Evolutionary conservation across 2,888 invertebrate species (phyloP), one percentile per base, ranked within the genome.

Genomic region (Melieria omissa): DNA sequence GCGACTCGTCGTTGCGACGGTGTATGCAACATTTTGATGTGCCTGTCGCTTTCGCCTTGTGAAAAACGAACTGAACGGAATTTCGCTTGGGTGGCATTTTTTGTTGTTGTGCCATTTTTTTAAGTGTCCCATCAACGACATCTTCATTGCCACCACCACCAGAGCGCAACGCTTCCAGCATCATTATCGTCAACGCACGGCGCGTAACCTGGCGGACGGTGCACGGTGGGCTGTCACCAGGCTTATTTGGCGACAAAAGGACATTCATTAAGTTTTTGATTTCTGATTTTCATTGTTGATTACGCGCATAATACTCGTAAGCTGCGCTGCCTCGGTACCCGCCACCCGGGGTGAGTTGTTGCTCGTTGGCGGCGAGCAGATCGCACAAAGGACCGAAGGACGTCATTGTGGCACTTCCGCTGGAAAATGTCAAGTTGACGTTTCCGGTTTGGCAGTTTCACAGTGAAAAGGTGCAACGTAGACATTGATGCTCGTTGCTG

Each of bases 221-320:
- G 29, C 29, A 29, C 29, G 29, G 29, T 29, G 29, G 29, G 29
- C 29, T 29, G 29, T 29, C 29, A 29, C 29, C 29, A 29, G 29
- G 29, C 29, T 29, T 29, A 29, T 29, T 29, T 29, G 29, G 29
- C 3, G 80, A 84, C 82, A 83, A 84, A 83, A 83, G 84, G 81
- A 80, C 83, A 81, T 83, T 85, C 80, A 82, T 83, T 83, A 82
- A 82, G 81, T 82, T 83, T 83, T 82, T 85, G 83, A 83, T 84
- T 84, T 81, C 78, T 81, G 83, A 84, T 84, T 81, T 76, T 82
- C 46, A 81, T 79, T 82, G 79, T 81, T 82, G 65, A 71, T 67
- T 68, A 68, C 55, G 58, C 44, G 63, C 41, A 65, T 61, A 45
- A 45, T 61, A 49, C 44, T 44, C 44, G 57, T 16, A 62, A 55